A percentile compares a stretch with the other conserved stretches of the same genome.
Evolutionary conservation across 2,888 invertebrate genomes (phyloP).

Genomic region (Caenorhabditis sulstoni): DNA sequence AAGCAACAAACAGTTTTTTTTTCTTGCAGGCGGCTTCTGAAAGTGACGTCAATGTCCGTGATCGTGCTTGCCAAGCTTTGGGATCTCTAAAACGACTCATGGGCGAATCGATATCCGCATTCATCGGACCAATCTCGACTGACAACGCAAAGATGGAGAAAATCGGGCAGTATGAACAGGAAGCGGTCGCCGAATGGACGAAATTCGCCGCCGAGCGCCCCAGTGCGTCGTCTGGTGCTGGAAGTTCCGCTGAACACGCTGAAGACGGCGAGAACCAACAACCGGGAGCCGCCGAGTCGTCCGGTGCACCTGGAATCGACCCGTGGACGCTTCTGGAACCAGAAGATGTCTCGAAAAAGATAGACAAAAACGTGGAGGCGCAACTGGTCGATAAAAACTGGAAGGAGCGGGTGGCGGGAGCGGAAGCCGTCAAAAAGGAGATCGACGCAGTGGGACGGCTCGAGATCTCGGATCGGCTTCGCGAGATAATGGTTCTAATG

Average conservation of each 20-base stretch:
- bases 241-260: background rate
- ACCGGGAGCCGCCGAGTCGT: background rate
- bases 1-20: background rate
- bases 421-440: conserved; percentile 47
- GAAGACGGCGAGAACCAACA: background rate
- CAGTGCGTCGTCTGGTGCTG: background rate
- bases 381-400: conserved; percentile 56
- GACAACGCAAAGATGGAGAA: conserved; percentile 66
- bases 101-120: conserved; percentile 47
- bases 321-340: conserved; percentile 90
- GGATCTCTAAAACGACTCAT: conserved; percentile 61
- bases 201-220: conserved; percentile 8
- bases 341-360: conserved; percentile 86
- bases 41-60: conserved; percentile 62
- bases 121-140: conserved; percentile 41
- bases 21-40: conserved; percentile 61
- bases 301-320: conserved; percentile 84
- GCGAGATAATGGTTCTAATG: conserved; percentile 31
- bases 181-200: conserved; percentile 46
- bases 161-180: conserved; percentile 48
- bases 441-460: conserved; percentile 35
- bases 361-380: conserved; percentile 46
- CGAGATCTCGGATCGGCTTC: conserved; percentile 47
- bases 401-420: conserved; percentile 52
- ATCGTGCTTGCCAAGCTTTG: conserved; percentile 59